phyloP scores from a whole-genome alignment of 2,888 invertebrate species.

The Morpho achilles region DNA sequence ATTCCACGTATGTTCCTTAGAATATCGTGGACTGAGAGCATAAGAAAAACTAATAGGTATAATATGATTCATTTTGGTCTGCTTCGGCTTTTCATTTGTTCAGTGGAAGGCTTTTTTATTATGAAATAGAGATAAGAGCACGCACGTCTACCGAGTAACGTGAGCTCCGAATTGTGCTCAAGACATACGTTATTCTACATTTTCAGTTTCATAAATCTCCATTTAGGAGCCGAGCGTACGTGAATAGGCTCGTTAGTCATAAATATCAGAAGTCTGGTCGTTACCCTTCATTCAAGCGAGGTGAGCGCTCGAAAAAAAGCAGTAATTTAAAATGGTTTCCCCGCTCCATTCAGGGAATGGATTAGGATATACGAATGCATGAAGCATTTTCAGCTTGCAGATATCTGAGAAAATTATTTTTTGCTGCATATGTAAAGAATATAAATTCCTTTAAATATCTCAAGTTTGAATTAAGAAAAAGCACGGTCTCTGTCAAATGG shows the following conservation, averaged over 20 bases:
- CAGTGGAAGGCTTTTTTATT: no score
- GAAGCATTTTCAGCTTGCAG: constrained; percentile 1
- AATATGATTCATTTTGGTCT: no score
- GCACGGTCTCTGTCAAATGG: no score
- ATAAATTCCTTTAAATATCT: no score
- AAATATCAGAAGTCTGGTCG: constrained; percentile 74
- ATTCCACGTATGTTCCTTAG: no score
- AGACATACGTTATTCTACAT: constrained; percentile 63
- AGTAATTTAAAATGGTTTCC: constrained; percentile 34
- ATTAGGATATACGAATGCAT: constrained; percentile 17
- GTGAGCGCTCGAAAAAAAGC: constrained; percentile 22
- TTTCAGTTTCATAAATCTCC: constrained; percentile 75
- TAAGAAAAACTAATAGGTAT: no score
- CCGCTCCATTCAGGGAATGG: constrained; percentile 17
- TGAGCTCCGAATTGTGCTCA: constrained; percentile 54
- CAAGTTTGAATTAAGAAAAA: no score
- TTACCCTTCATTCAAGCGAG: constrained; percentile 63
- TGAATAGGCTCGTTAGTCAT: constrained; percentile 77
- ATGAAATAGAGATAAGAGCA: constrained; percentile 23
- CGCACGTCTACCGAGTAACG: constrained; percentile 30
- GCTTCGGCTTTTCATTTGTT: no score
- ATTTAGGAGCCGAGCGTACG: constrained; percentile 57
- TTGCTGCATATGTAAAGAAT: not conserved
- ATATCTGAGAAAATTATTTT: not conserved
- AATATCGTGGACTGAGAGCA: no score